Percentiles rank a stretch among this genome's conserved stretches.
These are phyloP conservation scores for Rhadinocentrus ornatus DNA, from an alignment of 2,797 vertebrate genomes.

Conservation along the genomic window DNA sequence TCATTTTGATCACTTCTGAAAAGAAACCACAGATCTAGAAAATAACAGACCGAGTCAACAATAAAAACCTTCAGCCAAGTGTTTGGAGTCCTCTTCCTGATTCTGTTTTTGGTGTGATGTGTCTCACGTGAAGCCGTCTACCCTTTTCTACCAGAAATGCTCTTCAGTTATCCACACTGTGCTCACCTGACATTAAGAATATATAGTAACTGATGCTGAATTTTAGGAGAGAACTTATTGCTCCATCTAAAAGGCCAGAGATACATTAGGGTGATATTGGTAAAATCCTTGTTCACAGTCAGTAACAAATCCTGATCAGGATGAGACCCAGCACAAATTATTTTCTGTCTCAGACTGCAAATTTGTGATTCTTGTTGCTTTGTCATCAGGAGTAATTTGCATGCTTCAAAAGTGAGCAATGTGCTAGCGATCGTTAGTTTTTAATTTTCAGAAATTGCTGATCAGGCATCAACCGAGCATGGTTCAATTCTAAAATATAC, in stretches of 20 bases:
- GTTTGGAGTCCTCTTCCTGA: not conserved
- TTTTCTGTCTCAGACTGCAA: no score
- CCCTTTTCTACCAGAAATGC: not conserved
- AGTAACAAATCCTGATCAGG: no score
- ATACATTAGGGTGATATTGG: not conserved
- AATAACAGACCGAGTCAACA: not conserved
- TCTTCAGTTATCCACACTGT: not conserved
- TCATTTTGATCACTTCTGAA: conserved; percentile 7
- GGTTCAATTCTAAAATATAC: no score
- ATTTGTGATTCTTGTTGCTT: no score
- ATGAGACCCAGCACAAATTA: no score
- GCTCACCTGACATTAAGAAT: not conserved
- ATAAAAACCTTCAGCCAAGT: conserved; percentile 8
- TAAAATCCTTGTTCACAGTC: no score
- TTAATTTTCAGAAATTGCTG: no score
- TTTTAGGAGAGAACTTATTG: not conserved
- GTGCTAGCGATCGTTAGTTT: no score
- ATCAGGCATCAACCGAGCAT: no score
- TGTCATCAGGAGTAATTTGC: no score
- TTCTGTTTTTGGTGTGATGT: not conserved
- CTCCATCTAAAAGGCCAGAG: not conserved
- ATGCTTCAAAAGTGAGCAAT: no score
- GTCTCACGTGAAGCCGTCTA: not conserved
- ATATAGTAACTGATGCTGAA: not conserved
- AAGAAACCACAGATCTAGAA: conserved; percentile 7